Evolutionary conservation across 2,113 vertebrate species (phyloP), one percentile per base, ranked within the genome.

Genomic region (Ariopsis seemanni): DNA sequence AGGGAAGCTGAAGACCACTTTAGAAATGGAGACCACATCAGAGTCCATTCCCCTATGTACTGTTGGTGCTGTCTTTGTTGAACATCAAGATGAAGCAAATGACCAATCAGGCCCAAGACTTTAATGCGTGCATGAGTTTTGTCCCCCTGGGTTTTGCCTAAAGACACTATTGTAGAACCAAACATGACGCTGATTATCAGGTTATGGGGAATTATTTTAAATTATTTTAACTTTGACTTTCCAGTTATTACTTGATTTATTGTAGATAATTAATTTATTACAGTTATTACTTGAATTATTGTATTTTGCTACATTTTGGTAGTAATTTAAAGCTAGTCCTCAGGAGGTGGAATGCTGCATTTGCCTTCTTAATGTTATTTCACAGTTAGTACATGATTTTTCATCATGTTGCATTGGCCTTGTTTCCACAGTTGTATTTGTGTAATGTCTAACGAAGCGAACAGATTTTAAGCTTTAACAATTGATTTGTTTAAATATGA

Each of bases 1-100:
- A 52, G 10, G 17, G 50, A 34, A 2, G 22, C n/a, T 52, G 58
- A 20, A 60, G 79, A 42, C 10, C 1, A 22, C 5, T 3, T 22
- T 91, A 6, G 62, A 79, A 42, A 75, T 52, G 15, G 25, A n/a
- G 20, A 9, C 2, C 30, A 12, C 0, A 22, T 18, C 34, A 14
- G 6, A 72, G 1, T 14, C 15, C 77, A 71, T 52, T 6, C 14
- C 50, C 57, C n/a, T 0, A 83, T 2, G 69, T 34, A 5, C 6
- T 86, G 1, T 50, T 78, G 0, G 2, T 83, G 85, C 67, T 72
- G 27, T 85, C 60, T 89, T 57, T 91, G 2, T 0, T 48, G 10
- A 25, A 93, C 55, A 79, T 52, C 79, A 15, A 55, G 34, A 53
- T 0, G 27, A 77, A n/a, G 14, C 78, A 58, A 17, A 72, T 18